Percentiles rank a stretch among this genome's conserved stretches.
Evolutionary conservation across 2,888 invertebrate species (phyloP).

Genomic region (Chydorus sphaericus): DNA sequence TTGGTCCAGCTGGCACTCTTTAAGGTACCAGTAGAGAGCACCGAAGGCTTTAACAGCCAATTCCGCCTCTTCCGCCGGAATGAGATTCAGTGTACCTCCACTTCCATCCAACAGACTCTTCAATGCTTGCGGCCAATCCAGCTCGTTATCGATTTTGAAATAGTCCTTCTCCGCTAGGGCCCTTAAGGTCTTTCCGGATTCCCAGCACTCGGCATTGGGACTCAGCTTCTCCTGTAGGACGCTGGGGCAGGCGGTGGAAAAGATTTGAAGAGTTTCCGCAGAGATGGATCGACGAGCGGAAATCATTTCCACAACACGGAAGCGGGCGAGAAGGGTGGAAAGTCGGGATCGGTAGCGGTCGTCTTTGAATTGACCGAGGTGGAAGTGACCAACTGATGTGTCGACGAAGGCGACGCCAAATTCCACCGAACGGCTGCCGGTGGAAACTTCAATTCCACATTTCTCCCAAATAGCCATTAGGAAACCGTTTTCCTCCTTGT

Average conservation of each 20-base stretch:
- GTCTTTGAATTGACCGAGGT: slow-evolving; percentile 82
- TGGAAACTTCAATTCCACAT: slow-evolving; percentile 21
- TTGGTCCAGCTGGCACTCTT: slow-evolving; percentile 68
- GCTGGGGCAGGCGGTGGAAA: slow-evolving; percentile 50
- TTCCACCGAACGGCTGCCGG: slow-evolving; percentile 23
- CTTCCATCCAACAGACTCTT: slow-evolving; percentile 52
- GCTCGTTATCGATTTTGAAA: slow-evolving; percentile 32
- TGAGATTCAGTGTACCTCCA: slow-evolving; percentile 27
- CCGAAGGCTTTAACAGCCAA: slow-evolving; percentile 69
- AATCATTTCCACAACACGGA: slow-evolving; percentile 74
- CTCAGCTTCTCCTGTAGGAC: slow-evolving; percentile 55
- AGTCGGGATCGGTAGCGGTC: slow-evolving; percentile 80
- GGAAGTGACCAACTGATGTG: slow-evolving; percentile 79
- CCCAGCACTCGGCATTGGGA: slow-evolving; percentile 56
- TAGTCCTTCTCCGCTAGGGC: slow-evolving; percentile 54
- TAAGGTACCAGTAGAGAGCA: slow-evolving; percentile 66
- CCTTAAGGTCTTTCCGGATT: slow-evolving; percentile 59
- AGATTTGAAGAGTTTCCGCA: slow-evolving; percentile 46
- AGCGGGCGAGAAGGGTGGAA: slow-evolving; percentile 75
- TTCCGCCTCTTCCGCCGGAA: slow-evolving; percentile 46
- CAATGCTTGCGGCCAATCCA: slow-evolving; percentile 55
- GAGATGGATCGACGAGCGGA: slow-evolving; percentile 47
- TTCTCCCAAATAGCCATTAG: slow-evolving; percentile 72
- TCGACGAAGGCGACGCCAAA: slow-evolving; percentile 91
- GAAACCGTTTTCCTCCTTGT: slow-evolving; percentile 42